Evolutionary conservation across 2,113 vertebrate species (phyloP), one percentile per base, ranked within the genome.

Genomic region (Onychorhynchus coronatus): DNA sequence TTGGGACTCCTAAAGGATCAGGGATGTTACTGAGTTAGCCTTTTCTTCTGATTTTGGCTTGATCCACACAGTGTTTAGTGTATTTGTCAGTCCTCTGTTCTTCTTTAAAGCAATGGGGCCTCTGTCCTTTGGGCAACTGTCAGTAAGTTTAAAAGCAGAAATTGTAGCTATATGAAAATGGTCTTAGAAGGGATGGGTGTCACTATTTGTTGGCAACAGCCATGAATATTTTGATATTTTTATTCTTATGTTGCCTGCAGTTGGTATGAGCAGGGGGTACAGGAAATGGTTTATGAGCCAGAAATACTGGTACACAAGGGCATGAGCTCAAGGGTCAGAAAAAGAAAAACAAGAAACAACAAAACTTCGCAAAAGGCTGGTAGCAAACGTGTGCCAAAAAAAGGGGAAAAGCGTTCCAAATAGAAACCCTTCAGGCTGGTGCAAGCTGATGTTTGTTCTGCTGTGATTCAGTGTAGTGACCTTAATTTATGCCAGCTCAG

Each of bases 231-330:
- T 94, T 90, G 23, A 59, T 91, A 67, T 94, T 91, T 96, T 96
- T 88, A 80, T 63, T 94, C 85, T 37, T 95, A 23, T 2, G 0
- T 35, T 86, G 88, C 79, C 77, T 79, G 78, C 59, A 89, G 58
- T 88, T 95, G 88, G 78, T 94, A 94, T 62, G 94, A 94, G 39
- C 4, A 0, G 92, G 24, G 78, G 73, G 41, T 62, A 35, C 78
- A 94, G 91, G 92, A 96, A 95, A 80, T 37, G 46, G 55, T 59
- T 93, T 96, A 16, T 94, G 91, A 83, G 82, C 82, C 93, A 96
- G 75, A 94, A 91, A 71, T 94, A 77, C 59, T 84, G 85, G 83
- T 94, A 88, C 75, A 91, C 17, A 42, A 85, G 82, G 86, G 50
- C 82, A 81, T 14, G 33, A 89, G 84, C 86, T 95, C 82, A 93